A percentile compares a stretch with the other conserved stretches of the same genome.
Evolutionary conservation across 2,888 invertebrate genomes (phyloP).

Genomic region (Amblyteles armatorius): DNA sequence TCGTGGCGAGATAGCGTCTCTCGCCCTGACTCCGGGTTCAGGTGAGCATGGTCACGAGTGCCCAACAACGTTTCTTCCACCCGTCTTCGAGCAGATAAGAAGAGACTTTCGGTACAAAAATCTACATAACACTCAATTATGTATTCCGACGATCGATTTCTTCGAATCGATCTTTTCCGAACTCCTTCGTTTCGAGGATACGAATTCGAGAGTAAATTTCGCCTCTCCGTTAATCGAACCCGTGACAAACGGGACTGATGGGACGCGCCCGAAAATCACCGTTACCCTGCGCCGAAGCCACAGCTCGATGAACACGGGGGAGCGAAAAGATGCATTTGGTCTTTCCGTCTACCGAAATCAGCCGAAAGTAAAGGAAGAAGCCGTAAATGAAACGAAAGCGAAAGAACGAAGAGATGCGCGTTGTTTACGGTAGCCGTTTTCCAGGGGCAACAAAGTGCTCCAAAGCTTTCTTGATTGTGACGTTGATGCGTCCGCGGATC

Average conservation of each 20-base stretch:
- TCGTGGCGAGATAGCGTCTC: conserved; percentile 54
- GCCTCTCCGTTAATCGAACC: not conserved
- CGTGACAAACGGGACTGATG: not conserved
- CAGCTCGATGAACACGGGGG: not conserved
- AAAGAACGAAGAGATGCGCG: not conserved
- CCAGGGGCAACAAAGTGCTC: conserved; percentile 22
- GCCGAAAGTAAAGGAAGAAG: not conserved
- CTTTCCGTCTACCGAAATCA: too few species aligned
- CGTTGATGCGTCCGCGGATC: conserved; percentile 36
- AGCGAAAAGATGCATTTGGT: not conserved
- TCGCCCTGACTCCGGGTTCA: conserved; percentile 74
- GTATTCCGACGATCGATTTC: not conserved
- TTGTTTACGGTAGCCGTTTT: not conserved
- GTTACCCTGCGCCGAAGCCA: not conserved
- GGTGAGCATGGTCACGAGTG: conserved; percentile 79
- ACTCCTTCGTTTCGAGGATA: not conserved
- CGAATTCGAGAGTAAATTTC: not conserved
- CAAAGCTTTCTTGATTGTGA: conserved; percentile 20
- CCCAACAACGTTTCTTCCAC: conserved; percentile 48
- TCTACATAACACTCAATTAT: not conserved
- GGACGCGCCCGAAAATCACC: not conserved
- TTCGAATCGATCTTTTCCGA: not conserved
- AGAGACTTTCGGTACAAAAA: not conserved
- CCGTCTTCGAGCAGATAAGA: not conserved
- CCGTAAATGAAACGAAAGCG: not conserved